Conservation (phyloP, 2,888 invertebrate genomes). For the Lasioglossum pauxillum region DNA sequence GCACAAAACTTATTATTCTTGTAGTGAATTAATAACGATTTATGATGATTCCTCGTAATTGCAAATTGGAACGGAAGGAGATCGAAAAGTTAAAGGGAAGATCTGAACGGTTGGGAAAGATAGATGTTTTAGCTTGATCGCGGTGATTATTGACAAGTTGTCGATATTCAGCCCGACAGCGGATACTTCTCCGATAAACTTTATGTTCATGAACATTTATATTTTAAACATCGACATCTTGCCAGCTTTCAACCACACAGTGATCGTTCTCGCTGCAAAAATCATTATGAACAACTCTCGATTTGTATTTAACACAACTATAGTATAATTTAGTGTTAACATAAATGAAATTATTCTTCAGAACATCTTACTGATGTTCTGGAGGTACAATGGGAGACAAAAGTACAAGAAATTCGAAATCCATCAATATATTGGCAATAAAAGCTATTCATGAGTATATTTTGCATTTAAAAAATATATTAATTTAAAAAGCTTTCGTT, state of each 20-base stretch:
- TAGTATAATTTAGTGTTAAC: no score
- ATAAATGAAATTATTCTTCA: not conserved
- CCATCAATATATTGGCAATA: no score
- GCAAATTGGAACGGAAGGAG: not conserved
- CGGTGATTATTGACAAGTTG: constrained; percentile 8
- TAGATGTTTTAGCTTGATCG: not conserved
- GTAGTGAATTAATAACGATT: not conserved
- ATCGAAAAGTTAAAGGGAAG: not conserved
- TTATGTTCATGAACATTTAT: not conserved
- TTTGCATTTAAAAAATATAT: no score
- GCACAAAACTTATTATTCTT: not conserved
- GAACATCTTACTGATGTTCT: no score
- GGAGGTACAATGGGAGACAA: no score
- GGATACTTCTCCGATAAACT: not conserved
- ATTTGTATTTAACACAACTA: not conserved
- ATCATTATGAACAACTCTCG: not conserved
- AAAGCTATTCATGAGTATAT: no score
- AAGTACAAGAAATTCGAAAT: no score
- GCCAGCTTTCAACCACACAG: no score
- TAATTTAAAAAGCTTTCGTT: no score
- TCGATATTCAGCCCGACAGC: not conserved
- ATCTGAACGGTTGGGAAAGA: not conserved
- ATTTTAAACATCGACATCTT: not conserved
- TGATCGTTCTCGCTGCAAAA: not conserved
- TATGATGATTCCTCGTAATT: not conserved